A percentile compares a stretch with the other conserved stretches of the same genome.
Evolutionary conservation across 2,113 vertebrate species (phyloP).

Genomic region (Mionectes macconnelli): DNA sequence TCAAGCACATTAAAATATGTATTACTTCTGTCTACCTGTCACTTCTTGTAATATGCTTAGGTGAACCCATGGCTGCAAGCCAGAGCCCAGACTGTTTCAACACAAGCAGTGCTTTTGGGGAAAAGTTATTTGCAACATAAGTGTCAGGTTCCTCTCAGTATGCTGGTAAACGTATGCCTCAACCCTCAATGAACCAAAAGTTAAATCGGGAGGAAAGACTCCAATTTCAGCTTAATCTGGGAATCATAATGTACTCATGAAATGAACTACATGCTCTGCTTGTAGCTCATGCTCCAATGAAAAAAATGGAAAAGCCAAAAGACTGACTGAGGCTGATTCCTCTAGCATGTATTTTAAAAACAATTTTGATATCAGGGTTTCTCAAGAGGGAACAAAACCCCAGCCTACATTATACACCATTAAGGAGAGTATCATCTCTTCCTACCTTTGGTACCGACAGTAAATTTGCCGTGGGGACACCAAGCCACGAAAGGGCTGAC

Average conservation of each 20-base stretch:
- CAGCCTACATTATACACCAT: neutral
- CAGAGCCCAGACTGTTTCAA: slow-evolving; percentile 17
- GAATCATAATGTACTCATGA: neutral
- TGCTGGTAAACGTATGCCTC: slow-evolving; percentile 6
- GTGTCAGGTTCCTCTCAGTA: neutral
- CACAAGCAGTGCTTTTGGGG: slow-evolving; percentile 3
- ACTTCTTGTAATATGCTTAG: slow-evolving; percentile 37
- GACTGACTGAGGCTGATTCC: neutral
- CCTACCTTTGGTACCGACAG: neutral
- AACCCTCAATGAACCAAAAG: neutral
- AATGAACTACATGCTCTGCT: neutral
- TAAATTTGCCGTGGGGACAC: fast-evolving
- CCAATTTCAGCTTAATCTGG: neutral
- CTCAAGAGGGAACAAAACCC: neutral
- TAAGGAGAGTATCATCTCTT: neutral
- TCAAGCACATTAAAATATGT: slow-evolving; percentile 32
- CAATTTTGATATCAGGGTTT: neutral
- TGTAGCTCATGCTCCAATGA: neutral
- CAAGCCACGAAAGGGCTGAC: neutral
- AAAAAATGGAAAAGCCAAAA: neutral
- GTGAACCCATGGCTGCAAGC: slow-evolving; percentile 39
- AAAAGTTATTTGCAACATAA: slow-evolving; percentile 6
- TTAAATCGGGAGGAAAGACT: neutral
- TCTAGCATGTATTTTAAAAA: neutral
- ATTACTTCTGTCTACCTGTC: slow-evolving; percentile 47